Base-by-base conservation (phyloP, 1,140 invertebrate species). In the Leptopilina boulardi region DNA sequence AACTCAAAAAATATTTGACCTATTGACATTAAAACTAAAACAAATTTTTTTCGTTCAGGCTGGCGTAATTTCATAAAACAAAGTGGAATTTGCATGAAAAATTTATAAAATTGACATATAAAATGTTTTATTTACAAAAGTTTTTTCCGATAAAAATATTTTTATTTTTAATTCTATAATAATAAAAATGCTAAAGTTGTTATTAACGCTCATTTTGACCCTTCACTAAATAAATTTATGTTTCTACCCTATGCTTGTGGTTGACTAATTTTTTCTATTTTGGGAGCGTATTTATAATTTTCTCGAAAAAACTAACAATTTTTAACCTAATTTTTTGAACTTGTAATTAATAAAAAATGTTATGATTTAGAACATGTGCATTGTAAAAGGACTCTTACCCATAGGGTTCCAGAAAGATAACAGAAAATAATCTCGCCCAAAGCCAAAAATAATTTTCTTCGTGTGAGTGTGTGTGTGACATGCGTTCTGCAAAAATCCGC, bases 381-480 rank as follows among this genome's bases (percentile, higher is more conserved):
- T 66, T 66, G 23, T 66, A 66, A 66, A 66, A 66, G 23, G 23
- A 11, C 72, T 38, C 72, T 74, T 74, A 74, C 72, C 72, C 72
- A 21, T n/a, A 74, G 47, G 72, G 23, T 70, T 73, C 71, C 75
- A 75, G 77, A 81, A 78, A 77, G 47, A 34, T 59, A 80, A 78
- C 76, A 59, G 76, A 80, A 80, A 80, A 41, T 81, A 81, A 81
- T 78, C 73, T 75, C 56, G 75, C 71, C 71, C 71, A 59, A 73
- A 66, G 74, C 47, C 34, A 38, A 4, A 44, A 9, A 72, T 47
- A 19, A 47, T 26, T 44, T 19, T 73, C 21, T 66, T 23, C 13
- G 26, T 23, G 59, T 66, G 59, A 30, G 59, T 30, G 11, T 66
- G 26, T 66, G 26, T 66, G 59, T 26, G 59, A 66, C 21, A 66